Evolutionary conservation across 2,113 vertebrate genomes (phyloP).

Genomic region (Daubentonia madagascariensis): DNA sequence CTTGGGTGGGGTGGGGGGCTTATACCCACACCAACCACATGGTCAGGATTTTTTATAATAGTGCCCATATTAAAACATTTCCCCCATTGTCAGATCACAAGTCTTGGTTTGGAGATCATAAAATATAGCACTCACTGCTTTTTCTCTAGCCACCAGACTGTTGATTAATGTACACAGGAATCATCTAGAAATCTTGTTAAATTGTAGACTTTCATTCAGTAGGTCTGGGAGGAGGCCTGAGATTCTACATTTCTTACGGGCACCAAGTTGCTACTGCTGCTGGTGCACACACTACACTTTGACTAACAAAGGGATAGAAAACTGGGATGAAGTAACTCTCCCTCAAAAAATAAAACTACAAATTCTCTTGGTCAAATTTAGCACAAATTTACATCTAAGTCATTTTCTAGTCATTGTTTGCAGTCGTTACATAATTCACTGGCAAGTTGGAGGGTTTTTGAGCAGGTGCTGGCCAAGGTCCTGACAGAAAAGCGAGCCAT

Average conservation of each 20-base stretch:
- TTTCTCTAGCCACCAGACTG: neutral
- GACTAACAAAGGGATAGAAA: conserved; percentile 36
- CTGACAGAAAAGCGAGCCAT: conserved; percentile 33
- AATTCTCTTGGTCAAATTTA: neutral
- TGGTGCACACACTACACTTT: neutral
- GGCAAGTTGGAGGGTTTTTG: neutral
- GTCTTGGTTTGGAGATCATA: neutral
- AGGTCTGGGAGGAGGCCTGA: neutral
- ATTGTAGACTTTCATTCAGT: neutral
- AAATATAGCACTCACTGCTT: neutral
- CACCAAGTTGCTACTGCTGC: too few species aligned
- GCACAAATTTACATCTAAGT: neutral
- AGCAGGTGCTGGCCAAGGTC: conserved; percentile 59
- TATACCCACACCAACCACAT: neutral
- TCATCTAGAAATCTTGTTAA: neutral
- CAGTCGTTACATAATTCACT: neutral
- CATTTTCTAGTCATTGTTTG: neutral
- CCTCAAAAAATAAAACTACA: neutral
- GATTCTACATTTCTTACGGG: neutral
- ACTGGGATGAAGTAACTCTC: neutral
- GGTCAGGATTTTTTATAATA: neutral
- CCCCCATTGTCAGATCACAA: neutral
- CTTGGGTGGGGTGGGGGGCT: neutral
- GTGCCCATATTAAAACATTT: neutral
- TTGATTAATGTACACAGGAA: neutral